Base-by-base conservation (phyloP, 2,113 vertebrate genomes). In the Pterophyllum scalare region DNA sequence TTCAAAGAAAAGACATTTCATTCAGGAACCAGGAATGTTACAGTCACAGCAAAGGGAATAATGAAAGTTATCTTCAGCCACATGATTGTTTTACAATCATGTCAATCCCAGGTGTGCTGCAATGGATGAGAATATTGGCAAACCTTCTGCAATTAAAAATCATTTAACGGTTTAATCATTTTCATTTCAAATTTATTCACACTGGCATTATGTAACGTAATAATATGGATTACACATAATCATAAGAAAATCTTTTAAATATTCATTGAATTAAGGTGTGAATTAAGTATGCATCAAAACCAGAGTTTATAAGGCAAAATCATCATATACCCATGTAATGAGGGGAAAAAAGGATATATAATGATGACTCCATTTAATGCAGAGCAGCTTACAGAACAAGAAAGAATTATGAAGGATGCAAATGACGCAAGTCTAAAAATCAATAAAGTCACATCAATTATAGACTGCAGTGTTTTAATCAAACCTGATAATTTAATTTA, bases 161-260 rank as follows among this genome's bases (percentile, higher is more conserved):
- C 10, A 19, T 24, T 70, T 49, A 49, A 70, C 46, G 8, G 38
- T 26, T 67, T 46, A 67, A 46, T 46, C 0, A 0, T 49, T 77
- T 58, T 59, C 5, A 77, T 86, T 54, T 65, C 35, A 67, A n/a
- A 56, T 65, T 56, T 22, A 84, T 89, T 62, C 58, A 59, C 46
- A 74, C 17, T 31, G n/a, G 22, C 8, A 15, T 12, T 49, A 26
- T 19, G 46, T 4, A 28, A 70, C 79, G 43, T 57, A n/a, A 79
- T 60, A 75, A 82, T 20, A 62, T 49, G 64, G 40, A 84, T 81
- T 79, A 74, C 9, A 40, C 9, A 79, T 49, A 28, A 74, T 80
- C 40, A 65, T 54, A 52, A 75, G n/a, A 77, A 22, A 59, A 85
- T 82, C 52, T 52, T 52, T 59, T 62, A 56, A 82, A 35, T 46